phyloP scores from a whole-genome alignment of 64 coral and sea anemone genomes.

The Montipora efflorescens region DNA sequence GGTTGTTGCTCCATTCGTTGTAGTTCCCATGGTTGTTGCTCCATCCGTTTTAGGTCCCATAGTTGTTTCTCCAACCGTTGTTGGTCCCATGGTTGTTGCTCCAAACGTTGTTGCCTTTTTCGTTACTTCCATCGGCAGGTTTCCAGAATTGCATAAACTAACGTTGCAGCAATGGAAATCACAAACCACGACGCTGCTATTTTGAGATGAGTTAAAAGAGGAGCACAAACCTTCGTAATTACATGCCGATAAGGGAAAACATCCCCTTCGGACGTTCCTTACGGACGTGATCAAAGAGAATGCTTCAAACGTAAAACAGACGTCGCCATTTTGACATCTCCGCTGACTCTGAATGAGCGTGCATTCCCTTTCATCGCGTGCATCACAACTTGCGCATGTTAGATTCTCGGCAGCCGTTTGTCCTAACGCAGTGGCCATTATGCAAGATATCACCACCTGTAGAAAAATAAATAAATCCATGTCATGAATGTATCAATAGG shows the following conservation, averaged over 20 bases:
- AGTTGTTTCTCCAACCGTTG: too few species aligned
- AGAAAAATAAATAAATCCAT: too few species aligned
- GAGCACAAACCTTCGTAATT: neutral
- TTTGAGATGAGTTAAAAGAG: too few species aligned
- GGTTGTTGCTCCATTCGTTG: too few species aligned
- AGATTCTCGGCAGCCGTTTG: neutral
- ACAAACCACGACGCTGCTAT: neutral
- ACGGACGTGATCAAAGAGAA: neutral
- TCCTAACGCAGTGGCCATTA: too few species aligned
- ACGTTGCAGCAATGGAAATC: neutral
- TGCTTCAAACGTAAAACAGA: neutral
- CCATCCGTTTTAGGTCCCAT: too few species aligned
- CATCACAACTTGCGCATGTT: neutral
- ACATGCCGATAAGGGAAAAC: neutral
- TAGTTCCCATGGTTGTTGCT: too few species aligned
- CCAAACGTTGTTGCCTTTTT: neutral
- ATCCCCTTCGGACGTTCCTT: neutral
- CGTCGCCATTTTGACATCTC: neutral
- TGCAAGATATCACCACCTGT: too few species aligned
- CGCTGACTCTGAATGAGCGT: neutral
- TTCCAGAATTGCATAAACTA: neutral
- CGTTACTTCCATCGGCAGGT: too few species aligned
- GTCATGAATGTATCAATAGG: too few species aligned
- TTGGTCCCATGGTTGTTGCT: neutral
- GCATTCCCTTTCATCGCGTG: neutral